Base-by-base conservation (phyloP, 2,888 invertebrate species). In the Plagodis pulveraria region DNA sequence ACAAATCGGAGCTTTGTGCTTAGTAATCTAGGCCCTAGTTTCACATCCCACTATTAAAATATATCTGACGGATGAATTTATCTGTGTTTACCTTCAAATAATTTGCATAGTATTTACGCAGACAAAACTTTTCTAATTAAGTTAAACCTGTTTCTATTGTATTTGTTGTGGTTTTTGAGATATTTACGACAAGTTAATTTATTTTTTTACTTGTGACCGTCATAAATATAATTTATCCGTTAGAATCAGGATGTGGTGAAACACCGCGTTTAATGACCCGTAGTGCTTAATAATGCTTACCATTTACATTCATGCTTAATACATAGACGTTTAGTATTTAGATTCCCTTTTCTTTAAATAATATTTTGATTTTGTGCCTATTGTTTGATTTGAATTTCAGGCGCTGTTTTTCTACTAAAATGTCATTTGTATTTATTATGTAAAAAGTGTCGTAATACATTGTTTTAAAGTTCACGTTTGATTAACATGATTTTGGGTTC, bases 331-430 rank as follows among this genome's bases (percentile, higher is more conserved):
- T n/a, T 36, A 56, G 33, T n/a, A 42, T 50, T 45, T 38, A 40
- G 43, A 44, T 42, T 9, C 6, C 49, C 43, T 34, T 22, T 41
- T 49, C 11, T 40, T 9, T 40, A 10, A 36, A 47, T 50, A 40
- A 48, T 51, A 32, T 51, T 48, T 36, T 64, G 66, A 64, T 67
- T 73, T 71, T 78, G 83, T 86, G 84, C 83, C 78, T 86, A 83
- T 85, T 86, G 84, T 82, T 86, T 86, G 84, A 76, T 84, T 86
- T 86, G 83, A 83, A 71, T 73, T 74, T 58, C 62, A 73, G 72
- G 70, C 73, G 73, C 66, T 51, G 76, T 74, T 77, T 82, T 81
- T 82, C 78, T 81, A 81, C 80, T 84, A 80, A 83, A 78, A 78
- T 81, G 75, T 76, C 68, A 22, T 40, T 40, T 10, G 40, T 40